Base-by-base conservation (phyloP, 2,797 vertebrate genomes). In the Alcedo quadribrachys region DNA sequence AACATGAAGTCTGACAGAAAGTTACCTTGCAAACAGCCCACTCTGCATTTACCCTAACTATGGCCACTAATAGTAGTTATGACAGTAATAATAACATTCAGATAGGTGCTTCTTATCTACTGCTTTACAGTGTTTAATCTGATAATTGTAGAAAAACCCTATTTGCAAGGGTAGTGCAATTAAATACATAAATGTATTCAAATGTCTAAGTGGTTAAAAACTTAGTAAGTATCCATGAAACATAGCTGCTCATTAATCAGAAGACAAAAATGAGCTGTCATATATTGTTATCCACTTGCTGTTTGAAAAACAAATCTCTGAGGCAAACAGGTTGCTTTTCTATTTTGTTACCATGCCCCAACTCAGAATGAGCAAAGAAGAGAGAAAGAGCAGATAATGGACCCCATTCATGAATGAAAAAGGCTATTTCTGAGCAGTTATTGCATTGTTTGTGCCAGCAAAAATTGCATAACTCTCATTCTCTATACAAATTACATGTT, bases 381-480 rank as follows among this genome's bases (percentile, higher is more conserved):
- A 83, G 83, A 94, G 35, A 75, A 19, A 79, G 62, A 87, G 42
- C 17, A 82, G 82, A 93, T 90, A 92, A 95, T 81, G 57, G 78
- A 62, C 70, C n/a, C 60, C 67, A 85, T 90, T 95, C 89, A 81
- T 62, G 69, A 94, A 83, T 54, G 78, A 48, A 90, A 92, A 91
- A 84, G 63, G 83, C 67, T 90, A 85, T 96, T 94, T 96, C 89
- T 74, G 70, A 93, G 78, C 58, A 87, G 85, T 87, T 93, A 81
- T 48, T 89, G 81, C 81, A 93, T 94, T 94, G 94, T 96, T 96
- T 95, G 89, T 96, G 95, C 90, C 87, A 94, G 74, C 22, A 92
- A 95, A 94, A 90, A 92, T 60, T 89, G 65, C 54, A 40, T 84
- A 93, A 91, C 87, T 90, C 79, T 83, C 53, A 90, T 94, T 96